Conservation (phyloP, 2,113 vertebrate species). For the Crotalus viridis region DNA sequence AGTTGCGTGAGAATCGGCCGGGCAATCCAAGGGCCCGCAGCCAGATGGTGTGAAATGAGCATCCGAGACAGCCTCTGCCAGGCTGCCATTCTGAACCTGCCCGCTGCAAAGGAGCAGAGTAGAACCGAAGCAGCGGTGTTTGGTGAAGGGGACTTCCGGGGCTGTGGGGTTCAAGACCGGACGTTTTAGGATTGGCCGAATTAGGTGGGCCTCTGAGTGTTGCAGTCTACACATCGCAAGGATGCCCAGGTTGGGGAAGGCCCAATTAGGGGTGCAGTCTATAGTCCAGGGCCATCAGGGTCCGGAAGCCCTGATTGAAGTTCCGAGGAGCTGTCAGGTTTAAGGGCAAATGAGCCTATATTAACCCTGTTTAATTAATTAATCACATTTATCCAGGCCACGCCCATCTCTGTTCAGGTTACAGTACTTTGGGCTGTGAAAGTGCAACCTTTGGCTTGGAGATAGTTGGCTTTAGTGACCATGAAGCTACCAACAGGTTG, state of each 20-base stretch:
- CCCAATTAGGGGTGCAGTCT: not conserved
- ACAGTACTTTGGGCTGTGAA: not conserved
- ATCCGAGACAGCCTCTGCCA: not conserved
- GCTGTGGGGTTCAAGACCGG: not conserved
- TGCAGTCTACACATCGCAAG: not conserved
- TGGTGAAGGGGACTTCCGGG: not conserved
- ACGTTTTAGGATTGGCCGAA: not conserved
- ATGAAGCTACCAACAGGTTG: not conserved
- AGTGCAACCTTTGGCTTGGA: not conserved
- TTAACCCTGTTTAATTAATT: not conserved
- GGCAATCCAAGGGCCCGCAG: not conserved
- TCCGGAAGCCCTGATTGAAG: not conserved
- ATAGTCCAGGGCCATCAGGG: not conserved
- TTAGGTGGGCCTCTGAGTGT: not conserved
- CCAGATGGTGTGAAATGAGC: not conserved
- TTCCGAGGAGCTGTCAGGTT: not conserved
- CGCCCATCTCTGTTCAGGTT: not conserved
- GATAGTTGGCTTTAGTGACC: not conserved
- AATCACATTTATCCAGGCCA: not conserved
- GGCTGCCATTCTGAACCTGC: not conserved
- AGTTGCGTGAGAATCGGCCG: not conserved
- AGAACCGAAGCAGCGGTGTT: not conserved
- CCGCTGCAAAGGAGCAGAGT: not conserved
- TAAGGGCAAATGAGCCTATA: not conserved
- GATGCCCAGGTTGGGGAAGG: not conserved